Base-by-base conservation (phyloP, 2,113 vertebrate genomes). In the Speoplatyrhinus poulsoni region DNA sequence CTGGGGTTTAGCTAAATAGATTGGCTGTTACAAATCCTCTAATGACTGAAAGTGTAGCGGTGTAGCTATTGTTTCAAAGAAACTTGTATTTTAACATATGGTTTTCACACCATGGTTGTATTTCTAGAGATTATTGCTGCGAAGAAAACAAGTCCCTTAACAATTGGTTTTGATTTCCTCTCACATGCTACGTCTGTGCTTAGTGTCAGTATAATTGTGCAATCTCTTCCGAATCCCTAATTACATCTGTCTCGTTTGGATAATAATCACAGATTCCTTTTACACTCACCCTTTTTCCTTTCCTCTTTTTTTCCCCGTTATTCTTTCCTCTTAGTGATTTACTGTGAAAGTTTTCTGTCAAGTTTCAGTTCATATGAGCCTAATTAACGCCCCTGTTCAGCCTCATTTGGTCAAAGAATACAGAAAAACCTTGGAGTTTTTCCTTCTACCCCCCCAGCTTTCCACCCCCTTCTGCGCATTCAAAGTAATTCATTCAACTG, bases 401-500 rank as follows among this genome's bases (percentile, higher is more conserved):
- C 86, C 91, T 93, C 91, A 93, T 94, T 94, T 92, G 89, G 87
- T 91, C 86, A 90, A 92, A 91, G 88, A 91, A 90, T 87, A 92
- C 90, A 88, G 85, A 91, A 91, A 86, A 77, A 67, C 72, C 63
- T 36, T 68, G 79, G 79, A 73, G 84, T 90, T 89, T 87, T 78
- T 72, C 76, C 85, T 67, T 41, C 79, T 78, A 78, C 76, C 65
- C 80, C 80, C 69, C 78, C 75, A 48, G 84, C 83, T 72, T 74
- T 63, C 33, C 33, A 15, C 33, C 19, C 56, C 67, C 69, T 85
- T 77, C 62, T 10, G 81, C 60, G 66, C 86, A 90, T 92, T 93
- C 90, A 92, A 86, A 93, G 91, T 90, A 91, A 91, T 92, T 92
- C 91, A 92, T 92, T 93, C 91, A 92, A 90, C 91, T 93, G 91